Conservation (phyloP, 2,888 invertebrate genomes). For the Archaeoteleia sp. region DNA sequence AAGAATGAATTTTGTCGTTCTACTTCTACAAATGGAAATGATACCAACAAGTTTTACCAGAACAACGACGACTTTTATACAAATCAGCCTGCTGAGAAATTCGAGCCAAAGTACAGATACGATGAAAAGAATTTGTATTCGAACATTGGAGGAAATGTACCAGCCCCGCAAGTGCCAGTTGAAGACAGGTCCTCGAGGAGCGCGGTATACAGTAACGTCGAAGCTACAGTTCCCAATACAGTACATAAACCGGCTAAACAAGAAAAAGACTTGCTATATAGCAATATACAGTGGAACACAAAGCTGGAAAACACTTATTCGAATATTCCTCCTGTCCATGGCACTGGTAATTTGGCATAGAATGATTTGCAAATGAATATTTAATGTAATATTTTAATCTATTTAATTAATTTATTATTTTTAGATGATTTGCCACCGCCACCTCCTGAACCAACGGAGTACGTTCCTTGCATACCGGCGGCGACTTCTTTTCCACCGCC, state of each 20-base stretch:
- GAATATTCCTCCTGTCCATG: constrained; percentile 75
- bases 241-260: constrained; percentile 65
- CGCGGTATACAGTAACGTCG: constrained; percentile 73
- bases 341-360: constrained; percentile 57
- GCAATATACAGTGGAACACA: constrained; percentile 77
- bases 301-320: constrained; percentile 78
- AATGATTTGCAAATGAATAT: constrained; percentile 17
- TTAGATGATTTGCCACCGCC: constrained; percentile 80
- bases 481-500: constrained; percentile 74
- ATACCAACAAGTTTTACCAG: constrained; percentile 64
- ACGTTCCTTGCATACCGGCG: constrained; percentile 66
- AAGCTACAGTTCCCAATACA: constrained; percentile 65
- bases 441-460: constrained; percentile 76
- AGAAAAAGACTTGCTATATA: constrained; percentile 77
- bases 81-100: constrained; percentile 66
- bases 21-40: constrained; percentile 62
- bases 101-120: constrained; percentile 66
- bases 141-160: constrained; percentile 66
- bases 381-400: neutral
- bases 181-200: constrained; percentile 65
- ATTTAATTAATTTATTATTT: constrained; percentile 13
- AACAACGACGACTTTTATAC: constrained; percentile 68
- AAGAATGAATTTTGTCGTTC: constrained; percentile 69
- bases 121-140: constrained; percentile 72
- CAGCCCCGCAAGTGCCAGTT: constrained; percentile 67